Evolutionary conservation across 2,113 vertebrate genomes (phyloP), one percentile per base, ranked within the genome.

Genomic region (Equus quagga): DNA sequence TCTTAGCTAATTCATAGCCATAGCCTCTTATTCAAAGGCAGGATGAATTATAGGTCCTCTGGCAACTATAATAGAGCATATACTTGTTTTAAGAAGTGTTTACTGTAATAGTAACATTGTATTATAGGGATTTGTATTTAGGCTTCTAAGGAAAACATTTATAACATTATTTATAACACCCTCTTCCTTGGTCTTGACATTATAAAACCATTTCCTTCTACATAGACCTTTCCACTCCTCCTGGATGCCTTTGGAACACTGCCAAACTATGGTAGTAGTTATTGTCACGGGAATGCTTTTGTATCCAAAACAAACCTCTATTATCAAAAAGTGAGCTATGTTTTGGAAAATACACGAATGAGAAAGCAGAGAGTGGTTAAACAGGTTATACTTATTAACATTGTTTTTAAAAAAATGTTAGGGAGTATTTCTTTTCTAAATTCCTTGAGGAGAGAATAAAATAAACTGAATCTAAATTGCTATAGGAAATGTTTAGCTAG

Each of bases 111-210:
- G 31, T 93, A 91, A 58, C 44, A 89, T 86, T 92, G 49, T 82
- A 65, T 78, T 94, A 44, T 14, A 94, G 33, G 21, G 2, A 75
- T 89, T 84, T 96, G 49, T 89, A 69, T 95, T 97, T 97, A 90
- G 49, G 91, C 6, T 89, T 96, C 26, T 54, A 90, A 76, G 41
- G 49, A 96, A 93, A 95, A 76, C n/a, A 94, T 89, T 82, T 94
- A 41, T 54, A 89, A 76, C 31, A 62, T 81, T 88, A 78, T 87
- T 92, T 82, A 28, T 28, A 79, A 41, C 33, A 83, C 12, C 41
- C 11, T 75, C 41, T 92, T 58, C 19, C 17, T 58, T 94, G 62
- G 36, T 17, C 17, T 89, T 58, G 49, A 75, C 62, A 49, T 84
- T 96, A 69, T 14, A 87, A 88, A 95, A 83, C 26, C 73, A 8